A percentile compares a stretch with the other conserved stretches of the same genome.
These are phyloP conservation scores for Drosophila auraria DNA, from an alignment of 1,140 invertebrate genomes.

Conservation along the genomic window DNA sequence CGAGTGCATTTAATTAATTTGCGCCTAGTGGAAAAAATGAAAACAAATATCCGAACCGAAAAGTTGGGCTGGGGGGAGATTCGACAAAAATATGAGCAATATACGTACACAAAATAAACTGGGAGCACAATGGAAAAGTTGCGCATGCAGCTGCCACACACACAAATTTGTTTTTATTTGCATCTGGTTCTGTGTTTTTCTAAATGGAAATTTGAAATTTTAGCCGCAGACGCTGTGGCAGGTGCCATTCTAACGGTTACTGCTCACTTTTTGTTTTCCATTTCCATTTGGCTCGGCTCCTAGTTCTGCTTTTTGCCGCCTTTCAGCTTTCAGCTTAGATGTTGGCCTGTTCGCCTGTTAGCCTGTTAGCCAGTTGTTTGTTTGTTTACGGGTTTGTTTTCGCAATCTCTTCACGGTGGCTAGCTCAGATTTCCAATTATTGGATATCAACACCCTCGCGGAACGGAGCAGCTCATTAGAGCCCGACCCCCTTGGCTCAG, in stretches of 20 bases:
- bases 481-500: constrained; percentile 22
- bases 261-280: constrained; percentile 46
- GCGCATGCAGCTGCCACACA: constrained; percentile 51
- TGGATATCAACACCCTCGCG: constrained; percentile 49
- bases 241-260: constrained; percentile 52
- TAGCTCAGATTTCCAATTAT: constrained; percentile 68
- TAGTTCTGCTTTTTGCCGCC: constrained; percentile 23
- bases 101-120: constrained; percentile 48
- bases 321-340: constrained; percentile 7
- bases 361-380: not conserved
- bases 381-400: constrained; percentile 36
- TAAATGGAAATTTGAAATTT: constrained; percentile 59
- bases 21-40: constrained; percentile 46
- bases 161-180: constrained; percentile 56
- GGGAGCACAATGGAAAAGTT: constrained; percentile 46
- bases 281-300: constrained; percentile 17
- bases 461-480: constrained; percentile 48
- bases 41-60: constrained; percentile 46
- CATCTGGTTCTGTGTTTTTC: constrained; percentile 51
- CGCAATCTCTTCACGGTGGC: constrained; percentile 55
- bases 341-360: constrained; percentile 10
- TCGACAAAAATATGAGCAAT: constrained; percentile 47
- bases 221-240: constrained; percentile 53
- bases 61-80: constrained; percentile 25
- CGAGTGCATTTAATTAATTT: constrained; percentile 71